Base-by-base conservation (phyloP, 2,797 vertebrate genomes). In the Cossypha caffra region DNA sequence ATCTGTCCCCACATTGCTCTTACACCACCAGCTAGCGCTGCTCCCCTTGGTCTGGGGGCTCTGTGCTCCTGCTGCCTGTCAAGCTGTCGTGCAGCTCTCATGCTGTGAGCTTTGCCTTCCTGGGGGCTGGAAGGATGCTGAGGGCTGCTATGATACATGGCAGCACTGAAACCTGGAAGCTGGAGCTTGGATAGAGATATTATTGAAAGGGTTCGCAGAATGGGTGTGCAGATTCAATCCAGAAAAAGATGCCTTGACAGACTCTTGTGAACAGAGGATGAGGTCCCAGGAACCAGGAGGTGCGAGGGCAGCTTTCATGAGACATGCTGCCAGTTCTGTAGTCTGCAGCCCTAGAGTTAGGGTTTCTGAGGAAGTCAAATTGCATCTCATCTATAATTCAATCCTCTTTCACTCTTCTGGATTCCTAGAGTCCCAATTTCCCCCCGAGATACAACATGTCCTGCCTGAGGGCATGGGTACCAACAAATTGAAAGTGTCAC, bases 341-440 rank as follows among this genome's bases (percentile, higher is more conserved):
- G 66, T 33, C 48, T 42, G 47, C 85, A 88, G 72, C 16, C 63
- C 62, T 33, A 33, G 47, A 80, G 92, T 91, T 68, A 59, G 48
- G 61, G 80, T 35, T 43, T 90, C 25, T 64, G 42, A 86, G 52
- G 47, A 72, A 93, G 50, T 91, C 75, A 93, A 58, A 88, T 9
- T 80, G 29, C 16, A 25, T 76, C 33, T 96, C 79, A 81, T 93
- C 58, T 75, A 45, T 86, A 91, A 96, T 90, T 95, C 86, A 92
- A 42, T 57, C 29, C 54, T 80, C 15, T 87, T 54, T 77, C 38
- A 13, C 31, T 93, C 1, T 58, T 75, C 85, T 86, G 73, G 21
- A 88, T 88, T 88, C 68, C 28, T 64, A 51, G 64, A 79, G 37
- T 73, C 23, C 8, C 9, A 67, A 1, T 74, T 85, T 87, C 55